These are phyloP conservation scores for Schrankia costaestrigalis DNA, from an alignment of 2,888 invertebrate species.

Conservation along the genomic window DNA sequence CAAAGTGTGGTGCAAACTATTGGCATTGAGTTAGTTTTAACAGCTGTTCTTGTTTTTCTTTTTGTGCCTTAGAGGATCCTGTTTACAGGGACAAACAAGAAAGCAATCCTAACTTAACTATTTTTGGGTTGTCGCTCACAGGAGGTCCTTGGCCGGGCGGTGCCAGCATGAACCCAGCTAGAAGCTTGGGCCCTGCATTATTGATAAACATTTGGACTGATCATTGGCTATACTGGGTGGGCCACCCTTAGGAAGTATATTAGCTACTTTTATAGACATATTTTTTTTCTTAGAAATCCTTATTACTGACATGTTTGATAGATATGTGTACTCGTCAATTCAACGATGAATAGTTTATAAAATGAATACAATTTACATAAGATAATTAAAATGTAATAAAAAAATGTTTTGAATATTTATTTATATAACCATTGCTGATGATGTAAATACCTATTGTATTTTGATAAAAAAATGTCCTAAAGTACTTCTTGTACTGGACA, in stretches of 20 bases:
- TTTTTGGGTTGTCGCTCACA: not conserved
- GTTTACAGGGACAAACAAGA: not conserved
- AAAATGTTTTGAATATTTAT: too few relatives aligned
- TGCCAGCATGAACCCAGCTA: not conserved
- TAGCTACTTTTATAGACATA: not conserved
- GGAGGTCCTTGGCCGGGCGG: constrained; percentile 33
- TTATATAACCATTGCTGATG: too few relatives aligned
- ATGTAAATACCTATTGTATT: too few relatives aligned
- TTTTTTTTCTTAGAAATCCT: not conserved
- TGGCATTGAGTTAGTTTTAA: not conserved
- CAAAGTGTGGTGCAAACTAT: constrained; percentile 42
- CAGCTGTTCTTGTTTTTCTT: not conserved
- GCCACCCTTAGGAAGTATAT: not conserved
- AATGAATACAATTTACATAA: too few relatives aligned
- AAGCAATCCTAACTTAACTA: constrained; percentile 4
- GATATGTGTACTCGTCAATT: too few relatives aligned
- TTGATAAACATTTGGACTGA: not conserved
- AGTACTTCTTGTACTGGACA: too few relatives aligned
- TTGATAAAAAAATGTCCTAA: too few relatives aligned
- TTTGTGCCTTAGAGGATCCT: not conserved
- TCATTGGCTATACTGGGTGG: not conserved
- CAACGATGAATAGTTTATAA: too few relatives aligned
- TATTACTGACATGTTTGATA: not conserved
- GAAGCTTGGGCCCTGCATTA: not conserved
- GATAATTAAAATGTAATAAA: too few relatives aligned